Base-by-base conservation (phyloP, 2,888 invertebrate genomes). In the Euzophera pinguis region DNA sequence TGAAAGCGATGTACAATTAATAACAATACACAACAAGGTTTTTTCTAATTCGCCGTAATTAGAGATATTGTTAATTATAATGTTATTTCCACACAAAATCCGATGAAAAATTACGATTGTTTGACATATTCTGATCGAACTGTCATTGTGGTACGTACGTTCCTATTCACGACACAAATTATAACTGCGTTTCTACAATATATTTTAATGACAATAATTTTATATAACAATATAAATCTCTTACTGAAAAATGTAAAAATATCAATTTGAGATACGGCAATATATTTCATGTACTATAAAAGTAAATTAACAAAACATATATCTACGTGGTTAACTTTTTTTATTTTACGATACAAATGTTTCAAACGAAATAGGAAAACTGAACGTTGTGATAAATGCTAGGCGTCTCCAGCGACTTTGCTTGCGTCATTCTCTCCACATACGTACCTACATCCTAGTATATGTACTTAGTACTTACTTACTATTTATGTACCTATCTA, bases 91-190 rank as follows among this genome's bases (percentile, higher is more conserved):
- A 42, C 35, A 32, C 16, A 50, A 52, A 54, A 39, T 47, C 47
- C 47, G 29, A 52, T 13, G 43, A 47, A 47, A 48, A 45, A 54
- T 37, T 50, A 50, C 29, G 35, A 52, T 14, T 51, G 53, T 54
- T 59, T 55, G 57, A 59, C 56, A 57, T 53, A 32, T 9, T 32
- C 32, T 32, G 32, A 32, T 2, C 27, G 34, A 37, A 38, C 51
- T 45, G 53, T 53, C 53, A 53, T 13, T 38, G 37, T 12, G 27
- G 3, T 14, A 35, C 51, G 51, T 51, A 43, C 22, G n/a, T n/a
- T n/a, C n/a, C n/a, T n/a, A n/a, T n/a, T n/a, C n/a, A n/a, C n/a
- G n/a, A n/a, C n/a, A n/a, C n/a, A n/a, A n/a, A n/a, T n/a, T n/a
- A n/a, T n/a, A n/a, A n/a, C n/a, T n/a, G n/a, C n/a, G n/a, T n/a